Evolutionary conservation across 2,797 vertebrate genomes (phyloP), one percentile per base, ranked within the genome.

Genomic region (Prunella strophiata): DNA sequence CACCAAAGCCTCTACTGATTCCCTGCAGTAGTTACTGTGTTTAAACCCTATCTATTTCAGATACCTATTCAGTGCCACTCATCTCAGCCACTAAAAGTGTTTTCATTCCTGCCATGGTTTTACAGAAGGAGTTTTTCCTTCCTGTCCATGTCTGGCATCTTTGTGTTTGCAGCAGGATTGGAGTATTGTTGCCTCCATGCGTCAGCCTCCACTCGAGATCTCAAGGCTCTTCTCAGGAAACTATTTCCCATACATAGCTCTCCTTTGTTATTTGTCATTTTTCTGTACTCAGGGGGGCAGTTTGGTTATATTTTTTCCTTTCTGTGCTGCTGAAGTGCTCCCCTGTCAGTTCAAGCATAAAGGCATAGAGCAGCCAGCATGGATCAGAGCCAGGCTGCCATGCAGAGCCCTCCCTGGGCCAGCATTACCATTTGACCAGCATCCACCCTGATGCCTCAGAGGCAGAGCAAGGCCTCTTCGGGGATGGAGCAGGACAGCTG

Each of bases 221-320:
- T 72, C 66, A 42, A 88, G 87, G 62, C 40, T 86, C 23, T 85
- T 92, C 76, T 93, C 40, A 70, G 62, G 87, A 94, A 85, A 22
- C 45, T 1, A 0, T 36, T 94, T 93, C 58, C 50, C 22, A 45
- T 42, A 75, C 1, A 4, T 30, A 83, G 21, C 8, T 25, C 27
- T 61, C 14, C 70, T 50, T 62, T 70, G 74, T 85, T 74, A 32
- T 79, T 84, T 66, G 48, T 59, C 38, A 9, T 94, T 85, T 5
- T 47, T 87, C 68, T 74, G 57, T 85, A 36, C 36, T 73, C 25
- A 21, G 25, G 30, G 10, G 47, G 5, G 11, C n/a, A 78, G 26
- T 91, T 93, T 78, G 13, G 21, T 62, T 89, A 4, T 71, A 29
- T 80, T 83, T 85, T 59, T 91, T 91, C 66, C 43, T n/a, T 89